A percentile compares a stretch with the other conserved stretches of the same genome.
Conservation (phyloP, 2,113 vertebrate genomes). For the Neopipo cinnamomea region DNA sequence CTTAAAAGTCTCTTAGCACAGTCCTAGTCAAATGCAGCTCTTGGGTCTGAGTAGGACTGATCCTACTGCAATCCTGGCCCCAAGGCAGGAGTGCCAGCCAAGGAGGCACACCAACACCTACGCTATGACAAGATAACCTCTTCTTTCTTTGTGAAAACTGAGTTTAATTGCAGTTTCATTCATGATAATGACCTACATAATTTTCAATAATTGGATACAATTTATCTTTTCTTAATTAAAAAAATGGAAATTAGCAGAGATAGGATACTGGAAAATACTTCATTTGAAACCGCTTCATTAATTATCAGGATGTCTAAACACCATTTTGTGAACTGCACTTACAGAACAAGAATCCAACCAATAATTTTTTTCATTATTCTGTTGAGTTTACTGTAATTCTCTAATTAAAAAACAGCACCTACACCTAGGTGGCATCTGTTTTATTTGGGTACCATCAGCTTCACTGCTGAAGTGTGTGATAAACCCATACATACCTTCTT, state of each 20-base stretch:
- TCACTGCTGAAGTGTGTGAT: background rate
- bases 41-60: background rate
- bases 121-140: background rate
- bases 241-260: slow-evolving; percentile 56
- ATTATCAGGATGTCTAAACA: slow-evolving; percentile 39
- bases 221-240: slow-evolving; percentile 67
- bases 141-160: slow-evolving; percentile 19
- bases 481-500: background rate
- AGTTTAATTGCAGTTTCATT: slow-evolving; percentile 54
- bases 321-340: slow-evolving; percentile 13
- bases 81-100: background rate
- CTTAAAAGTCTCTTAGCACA: background rate
- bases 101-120: background rate
- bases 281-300: slow-evolving; percentile 38
- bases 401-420: background rate
- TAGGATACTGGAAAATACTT: slow-evolving; percentile 21
- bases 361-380: background rate
- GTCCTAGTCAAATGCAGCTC: background rate
- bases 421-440: background rate
- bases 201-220: slow-evolving; percentile 59
- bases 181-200: slow-evolving; percentile 64
- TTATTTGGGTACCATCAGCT: background rate
- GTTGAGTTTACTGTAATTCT: background rate
- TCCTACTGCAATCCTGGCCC: background rate
- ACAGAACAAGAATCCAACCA: background rate